phyloP scores from a whole-genome alignment of 2,113 vertebrate genomes.

The Malaclemys terrapin region DNA sequence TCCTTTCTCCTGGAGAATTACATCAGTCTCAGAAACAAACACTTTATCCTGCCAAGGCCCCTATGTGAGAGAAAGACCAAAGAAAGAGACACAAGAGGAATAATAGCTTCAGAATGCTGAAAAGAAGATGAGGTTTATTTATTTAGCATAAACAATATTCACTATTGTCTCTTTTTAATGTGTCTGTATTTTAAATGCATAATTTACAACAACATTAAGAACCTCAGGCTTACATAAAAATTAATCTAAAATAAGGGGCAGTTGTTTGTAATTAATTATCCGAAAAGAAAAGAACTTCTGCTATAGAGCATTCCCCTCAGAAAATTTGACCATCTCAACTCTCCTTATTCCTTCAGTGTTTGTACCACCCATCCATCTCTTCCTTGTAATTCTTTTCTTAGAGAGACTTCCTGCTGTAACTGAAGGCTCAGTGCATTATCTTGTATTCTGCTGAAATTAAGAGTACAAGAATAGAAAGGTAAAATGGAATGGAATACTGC shows the following conservation, averaged over 20 bases:
- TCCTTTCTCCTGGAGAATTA: background rate
- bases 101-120: background rate
- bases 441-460: constrained; percentile 24
- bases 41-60: background rate
- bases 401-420: background rate
- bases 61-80: background rate
- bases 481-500: background rate
- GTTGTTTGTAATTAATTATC: background rate
- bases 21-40: background rate
- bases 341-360: background rate
- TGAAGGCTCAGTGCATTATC: background rate
- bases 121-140: background rate
- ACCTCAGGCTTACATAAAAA: background rate
- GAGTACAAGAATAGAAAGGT: background rate
- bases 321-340: background rate
- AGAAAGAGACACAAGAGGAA: background rate
- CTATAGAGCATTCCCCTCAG: background rate
- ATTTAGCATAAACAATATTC: background rate
- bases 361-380: background rate
- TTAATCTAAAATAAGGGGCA: background rate
- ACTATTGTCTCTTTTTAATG: background rate
- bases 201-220: background rate
- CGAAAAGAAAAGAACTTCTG: background rate
- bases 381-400: background rate
- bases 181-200: background rate